Evolutionary conservation across 2,797 vertebrate genomes (phyloP), one percentile per base, ranked within the genome.

Genomic region (Sebastes wilsoni): DNA sequence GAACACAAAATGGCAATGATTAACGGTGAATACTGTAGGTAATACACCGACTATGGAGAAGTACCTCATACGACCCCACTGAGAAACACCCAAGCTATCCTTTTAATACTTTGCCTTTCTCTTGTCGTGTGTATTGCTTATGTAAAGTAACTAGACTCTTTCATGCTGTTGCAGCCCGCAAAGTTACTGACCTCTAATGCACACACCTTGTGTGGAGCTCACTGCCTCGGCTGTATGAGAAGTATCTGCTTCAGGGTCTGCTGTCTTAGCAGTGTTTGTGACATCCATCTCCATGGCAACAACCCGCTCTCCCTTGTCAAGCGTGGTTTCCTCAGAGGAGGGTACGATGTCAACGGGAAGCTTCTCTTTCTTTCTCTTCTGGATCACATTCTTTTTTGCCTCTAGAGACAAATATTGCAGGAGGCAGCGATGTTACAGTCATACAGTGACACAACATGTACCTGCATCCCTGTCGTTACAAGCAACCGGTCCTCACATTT

Each of bases 291-390:
- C 79, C 52, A 60, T 1, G 1, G 59, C 34, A 58, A 69, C 72
- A 2, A 25, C 8, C 28, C 68, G 75, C 67, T 87, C 82, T 1
- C 34, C 30, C 0, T 83, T 65, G 20, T 72, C 87, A 4, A 2
- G 36, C 0, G 36, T 28, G 1, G 68, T 32, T 9, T 62, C 46
- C 27, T 85, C 81, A 8, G 86, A 56, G 2, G 85, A 36, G 1
- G 77, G 22, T 1, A 1, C 3, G 0, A 73, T 0, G 2, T 95
- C 94, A 22, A 95, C 56, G 6, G 97, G 96, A 77, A 97, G 93
- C 74, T 96, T 97, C 87, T 98, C 97, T n/a, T 91, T 95, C 75
- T 88, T 96, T 79, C 93, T 96, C 89, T 94, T 97, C 32, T 91
- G 94, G 74, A 93, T 79, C 52, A 80, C 68, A 2, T 86, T 84